Conservation (phyloP, 1,140 invertebrate genomes). For the Ceratitis capitata region DNA sequence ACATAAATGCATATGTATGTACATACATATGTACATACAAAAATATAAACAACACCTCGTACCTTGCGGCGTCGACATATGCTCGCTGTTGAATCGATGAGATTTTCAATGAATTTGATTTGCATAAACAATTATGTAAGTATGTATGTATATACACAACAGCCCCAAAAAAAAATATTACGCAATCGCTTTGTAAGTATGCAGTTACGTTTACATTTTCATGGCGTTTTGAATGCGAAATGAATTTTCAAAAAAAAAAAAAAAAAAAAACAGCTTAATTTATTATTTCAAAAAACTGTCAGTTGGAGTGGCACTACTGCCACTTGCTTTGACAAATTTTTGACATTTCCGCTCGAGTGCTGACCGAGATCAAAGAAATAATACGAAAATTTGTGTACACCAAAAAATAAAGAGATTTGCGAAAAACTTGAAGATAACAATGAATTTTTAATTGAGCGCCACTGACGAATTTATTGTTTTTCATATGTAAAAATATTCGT, state of each 20-base stretch:
- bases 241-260: not conserved
- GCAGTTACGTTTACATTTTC: not conserved
- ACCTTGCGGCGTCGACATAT: not conserved
- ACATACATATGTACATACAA: not conserved
- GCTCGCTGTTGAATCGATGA: constrained; percentile 7
- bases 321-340: constrained; percentile 39
- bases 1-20: not conserved
- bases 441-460: constrained; percentile 22
- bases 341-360: constrained; percentile 32
- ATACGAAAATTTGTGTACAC: not conserved
- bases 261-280: not conserved
- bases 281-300: constrained; percentile 31
- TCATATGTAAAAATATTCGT: not conserved
- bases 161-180: not conserved
- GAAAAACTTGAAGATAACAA: not conserved
- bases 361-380: constrained; percentile 7
- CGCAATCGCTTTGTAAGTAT: not conserved
- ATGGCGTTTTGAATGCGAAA: constrained; percentile 1
- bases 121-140: constrained; percentile 36
- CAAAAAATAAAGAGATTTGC: not conserved
- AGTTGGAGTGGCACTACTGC: constrained; percentile 18
- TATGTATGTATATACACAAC: too few species aligned
- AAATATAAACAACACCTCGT: too few species aligned
- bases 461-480: not conserved
- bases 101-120: constrained; percentile 37